Evolutionary conservation across 2,888 invertebrate species (phyloP).

Genomic region (Acrobasis repandana): DNA sequence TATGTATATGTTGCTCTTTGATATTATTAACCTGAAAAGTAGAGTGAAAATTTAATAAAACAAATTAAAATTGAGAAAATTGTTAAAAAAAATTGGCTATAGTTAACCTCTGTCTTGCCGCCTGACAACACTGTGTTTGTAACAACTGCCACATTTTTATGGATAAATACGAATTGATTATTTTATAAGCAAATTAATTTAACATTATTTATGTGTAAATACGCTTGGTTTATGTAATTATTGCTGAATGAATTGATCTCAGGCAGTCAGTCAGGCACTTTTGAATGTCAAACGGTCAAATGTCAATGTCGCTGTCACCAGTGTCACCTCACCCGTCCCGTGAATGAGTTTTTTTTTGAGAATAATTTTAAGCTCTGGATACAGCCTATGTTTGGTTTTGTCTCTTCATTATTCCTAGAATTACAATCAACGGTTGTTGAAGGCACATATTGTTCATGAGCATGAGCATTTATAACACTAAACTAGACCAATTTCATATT

Average conservation of each 20-base stretch:
- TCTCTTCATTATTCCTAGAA: too few relatives aligned
- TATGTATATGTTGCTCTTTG: slow-evolving; percentile 54
- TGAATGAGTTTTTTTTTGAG: too few relatives aligned
- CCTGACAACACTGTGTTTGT: slow-evolving; percentile 57
- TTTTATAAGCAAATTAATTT: slow-evolving; percentile 31
- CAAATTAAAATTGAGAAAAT: slow-evolving; percentile 25
- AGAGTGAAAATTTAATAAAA: slow-evolving; percentile 20
- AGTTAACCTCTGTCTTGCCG: slow-evolving; percentile 63
- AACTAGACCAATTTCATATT: too few relatives aligned
- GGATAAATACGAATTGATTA: slow-evolving; percentile 26
- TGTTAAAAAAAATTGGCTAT: slow-evolving; percentile 30
- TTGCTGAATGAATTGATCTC: slow-evolving; percentile 10
- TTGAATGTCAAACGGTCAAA: slow-evolving; percentile 32
- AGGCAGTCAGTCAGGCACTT: not conserved
- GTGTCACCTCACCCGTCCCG: not conserved
- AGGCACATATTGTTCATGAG: too few relatives aligned
- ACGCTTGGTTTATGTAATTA: slow-evolving; percentile 36
- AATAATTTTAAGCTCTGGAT: too few relatives aligned
- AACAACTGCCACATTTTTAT: slow-evolving; percentile 72
- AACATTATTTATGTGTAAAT: slow-evolving; percentile 46
- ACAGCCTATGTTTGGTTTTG: too few relatives aligned
- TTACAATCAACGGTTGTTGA: too few relatives aligned
- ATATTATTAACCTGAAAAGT: slow-evolving; percentile 60
- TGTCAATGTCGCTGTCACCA: not conserved
- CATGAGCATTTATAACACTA: too few relatives aligned